A percentile compares a stretch with the other conserved stretches of the same genome.
These are phyloP conservation scores for Sebastes goodei DNA, from an alignment of 2,797 vertebrate genomes.

Conservation along the genomic window DNA sequence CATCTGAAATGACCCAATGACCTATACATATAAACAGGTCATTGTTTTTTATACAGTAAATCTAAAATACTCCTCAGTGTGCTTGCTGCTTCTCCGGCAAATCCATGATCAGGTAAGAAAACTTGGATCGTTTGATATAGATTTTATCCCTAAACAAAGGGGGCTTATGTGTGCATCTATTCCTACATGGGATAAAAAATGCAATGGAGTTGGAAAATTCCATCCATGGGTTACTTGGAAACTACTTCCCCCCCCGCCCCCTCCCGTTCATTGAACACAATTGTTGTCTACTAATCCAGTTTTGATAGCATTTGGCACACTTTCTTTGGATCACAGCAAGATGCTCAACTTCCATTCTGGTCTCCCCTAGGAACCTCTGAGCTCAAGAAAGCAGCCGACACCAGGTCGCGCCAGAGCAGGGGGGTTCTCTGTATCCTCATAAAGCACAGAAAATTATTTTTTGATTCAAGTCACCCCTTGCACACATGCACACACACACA, in stretches of 20 bases:
- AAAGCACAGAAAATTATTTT: conserved; percentile 78
- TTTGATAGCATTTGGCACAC: conserved; percentile 90
- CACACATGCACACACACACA: conserved; percentile 9
- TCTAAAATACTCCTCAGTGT: background rate
- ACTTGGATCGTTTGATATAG: conserved; percentile 2
- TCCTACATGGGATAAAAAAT: conserved; percentile 54
- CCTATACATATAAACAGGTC: background rate
- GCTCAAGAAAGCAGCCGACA: conserved; percentile 82
- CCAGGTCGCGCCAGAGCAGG: conserved; percentile 74
- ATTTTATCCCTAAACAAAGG: conserved; percentile 34
- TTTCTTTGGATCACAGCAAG: conserved; percentile 88
- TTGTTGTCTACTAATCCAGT: conserved; percentile 87
- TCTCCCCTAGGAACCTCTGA: conserved; percentile 85
- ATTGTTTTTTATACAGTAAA: background rate
- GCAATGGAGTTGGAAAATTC: conserved; percentile 76
- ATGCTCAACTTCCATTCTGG: conserved; percentile 86
- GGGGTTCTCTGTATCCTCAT: conserved; percentile 70
- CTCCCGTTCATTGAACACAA: conserved; percentile 81
- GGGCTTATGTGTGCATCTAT: conserved; percentile 30
- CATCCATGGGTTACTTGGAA: conserved; percentile 83
- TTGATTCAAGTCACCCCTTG: conserved; percentile 74
- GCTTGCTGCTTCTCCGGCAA: background rate
- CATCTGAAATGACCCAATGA: background rate
- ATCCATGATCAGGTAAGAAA: conserved; percentile 1
- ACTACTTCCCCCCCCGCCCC: conserved; percentile 73